Evolutionary conservation across 2,797 vertebrate species (phyloP), one percentile per base, ranked within the genome.

Genomic region (Arrhamphus sclerolepis): DNA sequence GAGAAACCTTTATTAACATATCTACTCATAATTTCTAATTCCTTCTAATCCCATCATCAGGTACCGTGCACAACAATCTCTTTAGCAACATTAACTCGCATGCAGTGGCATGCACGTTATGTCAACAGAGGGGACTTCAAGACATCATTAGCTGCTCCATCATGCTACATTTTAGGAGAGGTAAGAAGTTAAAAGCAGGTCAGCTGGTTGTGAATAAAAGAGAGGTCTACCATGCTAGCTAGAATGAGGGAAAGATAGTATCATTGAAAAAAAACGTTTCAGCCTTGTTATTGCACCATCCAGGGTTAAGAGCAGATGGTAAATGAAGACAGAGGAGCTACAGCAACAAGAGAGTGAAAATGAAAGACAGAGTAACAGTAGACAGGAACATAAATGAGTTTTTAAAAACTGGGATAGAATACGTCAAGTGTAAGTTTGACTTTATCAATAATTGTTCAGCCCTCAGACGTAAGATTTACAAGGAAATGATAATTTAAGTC

Each of bases 161-260:
- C 81, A 87, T 88, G 78, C 83, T 74, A 79, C 65, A 85, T 91
- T 65, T 90, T 87, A 74, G 83, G 51, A 89, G 69, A 81, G 71
- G 72, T 74, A 66, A 54, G 63, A 63, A 80, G 20, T 48, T 79
- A 72, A 88, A 89, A 84, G 76, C 72, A 80, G 76, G 87, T 80
- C 66, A 42, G 74, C 76, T 76, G 75, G 63, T 68, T 81, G 85
- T 91, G 78, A 87, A 83, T 83, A 78, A 83, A 87, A 84, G 61
- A 67, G 84, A 34, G 31, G 60, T 83, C 62, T 82, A 87, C 82
- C 91, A 93, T 94, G 95, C 94, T 92, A 88, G 87, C 80, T 85
- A 61, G 66, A 68, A 85, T 72, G 85, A 85, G 56, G 56, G 57
- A 72, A 68, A 56, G 67, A 81, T 73, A 76, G 42, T 70, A 63